Base-by-base conservation (phyloP, 1,140 invertebrate species). In the Nomia melanderi region DNA sequence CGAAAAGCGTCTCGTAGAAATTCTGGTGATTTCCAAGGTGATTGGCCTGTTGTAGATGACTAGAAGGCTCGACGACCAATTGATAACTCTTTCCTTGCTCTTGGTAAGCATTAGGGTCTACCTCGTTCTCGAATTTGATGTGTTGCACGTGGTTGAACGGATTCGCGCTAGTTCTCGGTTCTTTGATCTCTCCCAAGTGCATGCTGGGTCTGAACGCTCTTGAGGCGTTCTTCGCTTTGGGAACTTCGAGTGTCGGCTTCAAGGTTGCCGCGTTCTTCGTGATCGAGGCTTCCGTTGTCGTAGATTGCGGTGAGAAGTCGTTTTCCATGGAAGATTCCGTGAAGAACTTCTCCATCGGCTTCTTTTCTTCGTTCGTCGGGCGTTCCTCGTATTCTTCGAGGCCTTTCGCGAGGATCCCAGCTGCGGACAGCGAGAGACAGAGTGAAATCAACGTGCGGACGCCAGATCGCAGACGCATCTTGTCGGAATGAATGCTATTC, bases 101-200 rank as follows among this genome's bases (percentile, higher is more conserved):
- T 7, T 29, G 70, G 33, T 80, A 74, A 4, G 47, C 1, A 0
- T 31, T 57, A 7, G 73, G 27, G 9, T 78, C 65, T 23, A 82
- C 44, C 7, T 62, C 77, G 41, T 85, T 86, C 0, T 85, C 86
- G 23, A 87, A 85, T 31, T 64, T 82, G 25, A 87, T 39, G 23
- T 83, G 86, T 0, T 82, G 66, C 6, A 85, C 36, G 3, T 80
- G 79, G 59, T 88, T 87, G 67, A 89, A 88, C 2, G 88, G 85
- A 60, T 36, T 77, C 11, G 20, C 36, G 0, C 74, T 62, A 12
- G 74, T 76, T 27, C 74, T 75, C 8, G 71, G 27, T 9, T 86
- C 78, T 1, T 81, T 77, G 62, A 91, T 90, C 27, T 85, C 82
- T 1, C 89, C 89, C 1, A 90, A 78, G 53, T 89, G 88, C 4